Evolutionary conservation across 2,113 vertebrate genomes (phyloP).

Genomic region (Ammodytes dubius): DNA sequence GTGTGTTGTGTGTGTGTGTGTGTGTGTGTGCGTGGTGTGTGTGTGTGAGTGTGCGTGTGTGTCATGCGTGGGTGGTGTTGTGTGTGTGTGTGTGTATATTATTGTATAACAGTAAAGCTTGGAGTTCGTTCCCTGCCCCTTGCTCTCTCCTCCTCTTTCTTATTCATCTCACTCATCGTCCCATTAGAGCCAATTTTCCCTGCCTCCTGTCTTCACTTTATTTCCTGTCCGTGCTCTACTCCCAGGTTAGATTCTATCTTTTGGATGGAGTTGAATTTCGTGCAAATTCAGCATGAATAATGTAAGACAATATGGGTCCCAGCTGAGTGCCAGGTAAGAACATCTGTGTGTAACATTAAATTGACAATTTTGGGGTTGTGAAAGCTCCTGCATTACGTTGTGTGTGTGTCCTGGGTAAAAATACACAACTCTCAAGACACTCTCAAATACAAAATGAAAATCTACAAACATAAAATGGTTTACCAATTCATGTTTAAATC

Average conservation of each 20-base stretch:
- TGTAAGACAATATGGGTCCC: slow-evolving; percentile 65
- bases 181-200: slow-evolving; percentile 65
- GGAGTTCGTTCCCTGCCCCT: slow-evolving; percentile 11
- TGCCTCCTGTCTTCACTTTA: slow-evolving; percentile 54
- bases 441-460: background rate
- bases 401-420: background rate
- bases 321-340: slow-evolving; percentile 54
- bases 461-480: background rate
- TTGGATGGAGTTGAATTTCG: slow-evolving; percentile 63
- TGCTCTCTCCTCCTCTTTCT: slow-evolving; percentile 47
- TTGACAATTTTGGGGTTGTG: slow-evolving; percentile 24
- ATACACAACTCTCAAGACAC: background rate
- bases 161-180: slow-evolving; percentile 65
- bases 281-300: slow-evolving; percentile 76
- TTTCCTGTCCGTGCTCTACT: slow-evolving; percentile 52
- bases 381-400: slow-evolving; percentile 1
- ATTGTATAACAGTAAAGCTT: slow-evolving; percentile 3
- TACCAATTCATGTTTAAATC: background rate
- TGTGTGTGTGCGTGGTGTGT: background rate
- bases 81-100: background rate
- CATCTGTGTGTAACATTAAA: slow-evolving; percentile 42
- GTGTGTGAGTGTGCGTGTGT: background rate
- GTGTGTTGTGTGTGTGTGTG: background rate
- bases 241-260: slow-evolving; percentile 54
- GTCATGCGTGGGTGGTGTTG: background rate